Evolutionary conservation across 1,140 invertebrate species (phyloP), one percentile per base, ranked within the genome.

Genomic region (Drosophila lini): DNA sequence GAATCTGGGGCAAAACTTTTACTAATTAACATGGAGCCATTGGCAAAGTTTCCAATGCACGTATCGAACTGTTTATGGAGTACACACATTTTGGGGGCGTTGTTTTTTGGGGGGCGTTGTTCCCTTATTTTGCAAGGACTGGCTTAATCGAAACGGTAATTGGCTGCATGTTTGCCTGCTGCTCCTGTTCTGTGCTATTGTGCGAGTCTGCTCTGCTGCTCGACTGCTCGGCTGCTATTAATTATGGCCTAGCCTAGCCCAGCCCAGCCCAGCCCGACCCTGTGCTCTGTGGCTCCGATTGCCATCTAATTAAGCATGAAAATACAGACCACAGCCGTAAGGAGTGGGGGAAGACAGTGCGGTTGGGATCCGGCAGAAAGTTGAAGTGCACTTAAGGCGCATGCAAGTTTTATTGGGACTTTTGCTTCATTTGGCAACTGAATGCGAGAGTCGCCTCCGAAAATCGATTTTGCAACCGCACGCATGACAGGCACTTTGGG

Each of bases 391-490:
- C 60, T 82, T 79, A 61, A 50, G 59, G 56, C 63, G 36, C 64
- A 82, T 82, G 59, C 59, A 82, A 69, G 60, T 74, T 82, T 82
- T 69, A 78, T 70, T 44, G 74, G 59, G 58, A 25, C 32, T 32
- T 32, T 47, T 42, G 50, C 31, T 64, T 50, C 55, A 52, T 73
- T 55, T 61, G 34, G 50, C 56, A 48, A 38, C 65, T 55, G 48
- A 64, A 65, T 56, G 47, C 58, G 59, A 56, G 60, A 75, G 34
- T 42, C 31, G 44, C 13, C 34, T 22, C 55, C 69, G 65, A 82
- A 73, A 82, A 82, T 82, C 80, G 69, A 82, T 82, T 68, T 47
- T 59, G 75, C 41, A 74, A 62, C 67, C 74, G 59, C 75, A 83
- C 59, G 62, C 75, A 61, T 62, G 70, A 71, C 65, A 67, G 53